Base-by-base conservation (phyloP, 1,140 invertebrate genomes). In the Hyphantria cunea region DNA sequence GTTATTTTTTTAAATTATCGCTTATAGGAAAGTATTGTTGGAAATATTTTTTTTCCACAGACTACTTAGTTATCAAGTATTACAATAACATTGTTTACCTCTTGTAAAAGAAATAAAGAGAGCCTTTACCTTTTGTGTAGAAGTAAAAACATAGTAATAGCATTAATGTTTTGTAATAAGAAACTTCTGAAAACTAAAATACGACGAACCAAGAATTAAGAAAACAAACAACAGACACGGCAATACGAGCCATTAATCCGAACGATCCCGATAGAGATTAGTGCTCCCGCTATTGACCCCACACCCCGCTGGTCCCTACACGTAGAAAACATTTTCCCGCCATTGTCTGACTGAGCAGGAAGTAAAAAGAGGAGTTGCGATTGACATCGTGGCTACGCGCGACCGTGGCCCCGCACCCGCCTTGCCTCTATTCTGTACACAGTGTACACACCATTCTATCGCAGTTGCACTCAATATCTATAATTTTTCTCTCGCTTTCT, bases 201-300 rank as follows among this genome's bases (percentile, higher is more conserved):
- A 42, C 32, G 56, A 51, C 12, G 47, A 75, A 78, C 71, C 63
- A 74, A 80, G 70, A 84, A 84, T 66, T 85, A 58, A 74, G 66
- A 72, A 68, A 82, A 80, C 81, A 82, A 84, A 86, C 80, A 84
- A 85, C 80, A 76, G 82, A 80, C 75, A 84, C 71, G 79, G 76
- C 80, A 84, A 85, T 82, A 76, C 78, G 83, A 88, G 75, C 83
- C 80, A 88, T 88, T 88, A 86, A 85, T 86, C 82, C 83, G 74
- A 79, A 82, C 83, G 82, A 85, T 82, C 78, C 76, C 72, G 74
- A 69, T 76, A 78, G 74, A 89, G 82, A 89, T 86, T 88, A 88
- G 80, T 80, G 78, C 77, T 76, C 74, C 77, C 74, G 62, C 73
- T 78, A 75, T 82, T 83, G 78, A 85, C 74, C 76, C 73, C 78